Conservation (phyloP, 2,888 invertebrate genomes). For the Penaeus monodon region DNA sequence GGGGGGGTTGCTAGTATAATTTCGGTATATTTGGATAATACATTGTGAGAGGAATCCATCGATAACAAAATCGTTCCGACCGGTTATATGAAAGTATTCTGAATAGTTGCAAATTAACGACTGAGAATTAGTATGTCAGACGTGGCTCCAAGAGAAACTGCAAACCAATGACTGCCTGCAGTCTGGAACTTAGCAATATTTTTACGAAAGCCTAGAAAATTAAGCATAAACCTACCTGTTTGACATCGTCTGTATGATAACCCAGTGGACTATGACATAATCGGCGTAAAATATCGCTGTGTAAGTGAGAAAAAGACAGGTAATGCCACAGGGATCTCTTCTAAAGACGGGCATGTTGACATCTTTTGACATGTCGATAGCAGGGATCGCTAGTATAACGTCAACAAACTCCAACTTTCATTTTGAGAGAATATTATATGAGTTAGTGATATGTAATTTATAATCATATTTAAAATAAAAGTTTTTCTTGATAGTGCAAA, state of each 20-base stretch:
- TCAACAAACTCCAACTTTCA: constrained; percentile 25
- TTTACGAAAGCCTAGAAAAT: background rate
- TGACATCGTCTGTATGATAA: constrained; percentile 84
- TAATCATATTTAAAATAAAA: no score
- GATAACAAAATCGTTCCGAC: no score
- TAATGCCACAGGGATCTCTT: constrained; percentile 86
- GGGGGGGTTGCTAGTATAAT: no score
- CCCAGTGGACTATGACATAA: constrained; percentile 87
- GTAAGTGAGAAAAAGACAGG: constrained; percentile 85
- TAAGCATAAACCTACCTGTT: constrained; percentile 76
- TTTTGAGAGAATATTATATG: background rate
- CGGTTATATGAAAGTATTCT: no score
- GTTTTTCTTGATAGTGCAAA: no score
- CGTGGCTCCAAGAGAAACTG: no score
- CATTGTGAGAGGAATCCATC: no score
- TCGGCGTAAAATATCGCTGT: constrained; percentile 86
- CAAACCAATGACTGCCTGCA: no score
- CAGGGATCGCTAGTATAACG: constrained; percentile 14
- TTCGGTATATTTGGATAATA: no score
- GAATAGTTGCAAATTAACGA: no score
- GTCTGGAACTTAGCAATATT: background rate
- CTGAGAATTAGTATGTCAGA: no score
- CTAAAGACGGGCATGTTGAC: constrained; percentile 76
- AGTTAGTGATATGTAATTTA: no score
- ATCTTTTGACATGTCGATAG: constrained; percentile 44